These are phyloP conservation scores for Eurytoma californica DNA, from an alignment of 2,888 invertebrate species.

Conservation along the genomic window DNA sequence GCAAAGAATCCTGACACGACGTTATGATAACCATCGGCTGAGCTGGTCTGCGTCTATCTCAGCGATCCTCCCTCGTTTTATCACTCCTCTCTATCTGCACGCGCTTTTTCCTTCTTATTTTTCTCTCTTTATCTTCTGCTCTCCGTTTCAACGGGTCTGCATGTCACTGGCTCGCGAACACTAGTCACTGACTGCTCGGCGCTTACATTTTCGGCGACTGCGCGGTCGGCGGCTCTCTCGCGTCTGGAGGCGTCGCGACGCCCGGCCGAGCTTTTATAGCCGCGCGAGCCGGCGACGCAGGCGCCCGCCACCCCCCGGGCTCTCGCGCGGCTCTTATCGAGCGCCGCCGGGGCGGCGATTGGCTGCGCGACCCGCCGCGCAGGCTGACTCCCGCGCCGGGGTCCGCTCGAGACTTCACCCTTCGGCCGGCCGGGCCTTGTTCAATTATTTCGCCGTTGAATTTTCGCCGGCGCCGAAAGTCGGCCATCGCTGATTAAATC, in stretches of 20 bases:
- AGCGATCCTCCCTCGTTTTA: neutral
- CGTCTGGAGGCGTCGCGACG: constrained; percentile 71
- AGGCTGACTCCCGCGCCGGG: no score
- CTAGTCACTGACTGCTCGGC: constrained; percentile 35
- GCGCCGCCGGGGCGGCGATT: no score
- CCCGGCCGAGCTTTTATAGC: constrained; percentile 69
- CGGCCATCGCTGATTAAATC: no score
- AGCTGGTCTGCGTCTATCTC: neutral
- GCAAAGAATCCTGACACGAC: constrained; percentile 41
- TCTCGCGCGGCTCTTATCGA: neutral
- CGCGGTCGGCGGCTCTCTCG: constrained; percentile 61
- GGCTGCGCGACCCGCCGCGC: no score
- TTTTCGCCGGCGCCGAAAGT: no score
- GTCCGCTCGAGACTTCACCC: no score
- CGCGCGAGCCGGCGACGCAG: constrained; percentile 66
- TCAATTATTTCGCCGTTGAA: no score
- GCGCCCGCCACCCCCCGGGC: constrained; percentile 58
- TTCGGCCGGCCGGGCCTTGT: no score
- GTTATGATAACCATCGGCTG: constrained; percentile 48
- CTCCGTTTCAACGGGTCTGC: neutral
- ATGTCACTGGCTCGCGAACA: neutral
- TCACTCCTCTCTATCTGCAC: neutral
- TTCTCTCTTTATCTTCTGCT: neutral
- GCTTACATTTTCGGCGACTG: constrained; percentile 68
- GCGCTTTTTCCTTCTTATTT: neutral